These are phyloP conservation scores for Tachina grossa DNA, from an alignment of 2,888 invertebrate genomes.

Conservation along the genomic window DNA sequence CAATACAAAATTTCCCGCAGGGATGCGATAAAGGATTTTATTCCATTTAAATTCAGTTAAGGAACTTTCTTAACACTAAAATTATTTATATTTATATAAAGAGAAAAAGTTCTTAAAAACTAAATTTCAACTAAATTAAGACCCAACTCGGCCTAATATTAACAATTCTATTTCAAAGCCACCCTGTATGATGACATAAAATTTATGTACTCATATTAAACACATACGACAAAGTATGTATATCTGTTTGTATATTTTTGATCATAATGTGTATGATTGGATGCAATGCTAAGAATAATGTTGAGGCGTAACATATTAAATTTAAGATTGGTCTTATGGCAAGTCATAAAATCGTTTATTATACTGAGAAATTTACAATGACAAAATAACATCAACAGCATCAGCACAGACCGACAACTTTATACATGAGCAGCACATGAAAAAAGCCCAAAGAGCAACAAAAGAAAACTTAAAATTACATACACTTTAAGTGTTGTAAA, in stretches of 20 bases:
- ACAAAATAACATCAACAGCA: neutral
- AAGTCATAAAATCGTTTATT: slow-evolving; percentile 59
- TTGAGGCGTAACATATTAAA: slow-evolving; percentile 61
- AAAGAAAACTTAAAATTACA: slow-evolving; percentile 52
- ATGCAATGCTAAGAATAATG: slow-evolving; percentile 52
- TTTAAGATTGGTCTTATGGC: slow-evolving; percentile 57
- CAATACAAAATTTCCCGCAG: too few relatives aligned
- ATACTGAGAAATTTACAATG: too few relatives aligned
- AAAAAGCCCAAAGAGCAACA: slow-evolving; percentile 8
- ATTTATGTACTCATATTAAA: slow-evolving; percentile 8
- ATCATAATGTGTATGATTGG: slow-evolving; percentile 5
- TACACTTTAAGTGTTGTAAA: slow-evolving; percentile 52
- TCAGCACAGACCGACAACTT: neutral
- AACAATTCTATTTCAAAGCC: neutral
- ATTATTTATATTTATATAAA: neutral
- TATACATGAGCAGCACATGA: neutral
- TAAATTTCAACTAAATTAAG: too few relatives aligned
- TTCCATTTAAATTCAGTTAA: too few relatives aligned
- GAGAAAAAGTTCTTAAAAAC: neutral
- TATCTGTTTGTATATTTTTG: neutral
- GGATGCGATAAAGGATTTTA: too few relatives aligned
- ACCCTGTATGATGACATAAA: neutral
- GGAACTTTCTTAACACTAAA: too few relatives aligned
- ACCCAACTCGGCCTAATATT: neutral
- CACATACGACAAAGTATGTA: slow-evolving; percentile 2